A percentile compares a stretch with the other conserved stretches of the same genome.
Conservation (phyloP, 2,797 vertebrate species). For the Trematomus bernacchii region DNA sequence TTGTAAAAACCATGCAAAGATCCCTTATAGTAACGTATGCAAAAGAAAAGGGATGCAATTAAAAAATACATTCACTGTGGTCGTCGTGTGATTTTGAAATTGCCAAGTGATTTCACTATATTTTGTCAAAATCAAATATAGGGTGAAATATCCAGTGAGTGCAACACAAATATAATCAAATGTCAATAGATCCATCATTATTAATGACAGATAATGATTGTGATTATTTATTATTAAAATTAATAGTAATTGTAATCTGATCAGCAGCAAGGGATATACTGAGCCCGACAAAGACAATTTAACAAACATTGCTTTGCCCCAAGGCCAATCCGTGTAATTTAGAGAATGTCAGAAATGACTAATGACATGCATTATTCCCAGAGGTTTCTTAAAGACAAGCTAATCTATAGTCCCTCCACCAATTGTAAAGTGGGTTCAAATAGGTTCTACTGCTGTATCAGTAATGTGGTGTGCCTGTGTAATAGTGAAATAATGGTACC, state of each 20-base stretch:
- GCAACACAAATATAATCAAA: neutral
- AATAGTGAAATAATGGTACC: too few species aligned
- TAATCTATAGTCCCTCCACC: conserved; percentile 1
- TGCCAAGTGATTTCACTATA: neutral
- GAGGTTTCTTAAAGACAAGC: conserved; percentile 18
- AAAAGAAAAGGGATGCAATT: too few species aligned
- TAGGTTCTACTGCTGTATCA: neutral
- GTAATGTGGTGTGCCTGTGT: neutral
- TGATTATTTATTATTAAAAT: too few species aligned
- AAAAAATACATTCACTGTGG: too few species aligned
- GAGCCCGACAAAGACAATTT: conserved; percentile 3
- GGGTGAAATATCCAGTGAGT: neutral
- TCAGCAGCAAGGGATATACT: conserved; percentile 7
- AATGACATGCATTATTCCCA: conserved; percentile 26
- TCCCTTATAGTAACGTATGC: too few species aligned
- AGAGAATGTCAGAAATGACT: conserved; percentile 19
- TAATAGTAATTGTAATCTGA: neutral
- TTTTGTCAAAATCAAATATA: neutral
- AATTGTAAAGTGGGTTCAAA: conserved; percentile 11
- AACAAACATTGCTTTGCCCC: neutral
- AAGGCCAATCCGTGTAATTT: conserved; percentile 31
- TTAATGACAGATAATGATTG: too few species aligned
- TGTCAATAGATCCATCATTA: neutral
- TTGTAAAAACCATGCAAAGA: too few species aligned
- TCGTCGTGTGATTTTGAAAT: neutral